A percentile compares a stretch with the other conserved stretches of the same genome.
Evolutionary conservation across 1,140 invertebrate species (phyloP).

Genomic region (Leptestheria dahalacensis): DNA sequence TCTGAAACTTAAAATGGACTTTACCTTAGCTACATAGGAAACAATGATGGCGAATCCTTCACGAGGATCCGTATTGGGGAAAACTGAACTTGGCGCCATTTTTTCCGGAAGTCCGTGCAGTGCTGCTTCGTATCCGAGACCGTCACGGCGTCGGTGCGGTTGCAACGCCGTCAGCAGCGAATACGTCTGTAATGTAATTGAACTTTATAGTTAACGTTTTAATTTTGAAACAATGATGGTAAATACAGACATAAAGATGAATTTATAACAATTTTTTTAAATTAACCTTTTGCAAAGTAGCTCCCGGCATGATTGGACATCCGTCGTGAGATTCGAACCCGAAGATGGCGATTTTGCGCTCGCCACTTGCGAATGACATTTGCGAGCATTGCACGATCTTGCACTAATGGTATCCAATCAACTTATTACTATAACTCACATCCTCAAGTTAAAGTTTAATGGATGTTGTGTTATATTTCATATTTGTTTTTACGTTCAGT

Average conservation of each 20-base stretch:
- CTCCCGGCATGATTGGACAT: constrained; percentile 15
- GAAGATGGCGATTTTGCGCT: constrained; percentile 3
- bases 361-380: constrained; percentile 13
- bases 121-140: constrained; percentile 13
- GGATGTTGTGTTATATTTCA: no score
- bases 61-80: constrained; percentile 16
- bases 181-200: constrained; percentile 12
- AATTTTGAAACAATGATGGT: no score
- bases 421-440: no score
- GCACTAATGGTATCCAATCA: no score
- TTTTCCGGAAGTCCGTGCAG: not conserved
- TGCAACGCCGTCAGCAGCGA: constrained; percentile 9
- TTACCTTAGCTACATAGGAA: constrained; percentile 17
- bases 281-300: constrained; percentile 12
- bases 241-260: no score
- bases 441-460: no score
- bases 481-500: no score
- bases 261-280: not conserved
- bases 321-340: constrained; percentile 14
- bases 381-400: constrained; percentile 14
- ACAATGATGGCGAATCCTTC: constrained; percentile 17
- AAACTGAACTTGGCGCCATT: constrained; percentile 11
- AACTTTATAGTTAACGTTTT: no score
- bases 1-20: not conserved
- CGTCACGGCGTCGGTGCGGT: constrained; percentile 9